Base-by-base conservation (phyloP, 1,140 invertebrate genomes). In the Camponotus vicinus region DNA sequence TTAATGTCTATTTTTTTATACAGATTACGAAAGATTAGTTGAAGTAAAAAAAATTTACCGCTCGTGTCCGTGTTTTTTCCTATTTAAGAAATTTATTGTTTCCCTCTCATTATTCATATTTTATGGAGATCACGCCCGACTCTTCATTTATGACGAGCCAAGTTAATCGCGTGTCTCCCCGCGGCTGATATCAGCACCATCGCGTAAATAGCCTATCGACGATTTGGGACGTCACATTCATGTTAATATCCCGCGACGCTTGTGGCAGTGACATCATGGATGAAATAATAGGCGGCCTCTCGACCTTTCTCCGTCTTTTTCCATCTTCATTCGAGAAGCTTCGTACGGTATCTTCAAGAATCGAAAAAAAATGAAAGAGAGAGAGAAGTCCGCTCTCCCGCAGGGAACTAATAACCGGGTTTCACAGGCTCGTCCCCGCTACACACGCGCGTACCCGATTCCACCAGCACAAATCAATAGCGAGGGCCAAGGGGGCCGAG, bases 371-470 rank as follows among this genome's bases (percentile, higher is more conserved):
- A 73, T 18, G 66, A 82, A 59, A 77, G 49, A 57, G n/a, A 70
- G 66, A 61, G 59, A 59, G 73, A 64, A 67, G 61, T 78, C 55
- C 66, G 86, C 79, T 91, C 91, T 88, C 92, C 92, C 90, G 92
- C 88, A 63, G 92, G 86, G 92, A 93, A 92, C 92, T 93, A 93
- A 93, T 93, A 93, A 93, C 91, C 91, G 91, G 91, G 91, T 92
- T 91, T 91, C 88, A 82, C 86, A 89, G 83, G 78, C 89, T 85
- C 85, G 86, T 86, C 84, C 86, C 55, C 67, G 88, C 79, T 91
- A 86, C 85, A 91, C 86, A 85, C 83, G 86, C 78, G 66, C 71
- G 80, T 85, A 88, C 67, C 49, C 76, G 69, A 83, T 67, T 61
- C 67, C 80, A 79, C 67, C 87, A 85, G 77, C 76, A 85, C 82